Percentiles rank a stretch among this genome's conserved stretches.
These are phyloP conservation scores for Scolanthus callimorphus DNA, from an alignment of 92 coral and sea anemone genomes.

Conservation along the genomic window DNA sequence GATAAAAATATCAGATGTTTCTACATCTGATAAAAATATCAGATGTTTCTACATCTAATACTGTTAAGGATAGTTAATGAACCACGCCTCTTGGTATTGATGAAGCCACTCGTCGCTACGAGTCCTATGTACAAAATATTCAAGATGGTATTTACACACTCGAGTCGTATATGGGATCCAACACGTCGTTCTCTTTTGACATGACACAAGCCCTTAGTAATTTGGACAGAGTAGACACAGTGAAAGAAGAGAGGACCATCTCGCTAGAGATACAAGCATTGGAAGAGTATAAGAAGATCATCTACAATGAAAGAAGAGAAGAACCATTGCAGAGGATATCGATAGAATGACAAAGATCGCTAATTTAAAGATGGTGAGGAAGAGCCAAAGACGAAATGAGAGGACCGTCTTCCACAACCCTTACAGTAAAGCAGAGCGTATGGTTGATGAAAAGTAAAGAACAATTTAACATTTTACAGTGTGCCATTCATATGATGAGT, in stretches of 20 bases:
- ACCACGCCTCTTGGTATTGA: slow-evolving; percentile 10
- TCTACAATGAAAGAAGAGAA: slow-evolving; percentile 12
- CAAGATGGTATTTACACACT: slow-evolving; percentile 14
- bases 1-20: too few relatives aligned
- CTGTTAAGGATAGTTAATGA: too few relatives aligned
- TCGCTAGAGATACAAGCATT: too few relatives aligned
- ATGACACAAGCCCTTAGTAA: slow-evolving; percentile 13
- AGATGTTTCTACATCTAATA: too few relatives aligned
- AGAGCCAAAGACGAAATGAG: neutral
- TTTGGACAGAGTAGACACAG: slow-evolving; percentile 8
- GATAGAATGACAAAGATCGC: neutral
- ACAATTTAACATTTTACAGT: too few relatives aligned
- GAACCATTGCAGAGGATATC: neutral
- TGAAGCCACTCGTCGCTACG: slow-evolving; percentile 18
- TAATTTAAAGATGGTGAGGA: neutral
- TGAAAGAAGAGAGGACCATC: too few relatives aligned
- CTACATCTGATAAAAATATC: too few relatives aligned
- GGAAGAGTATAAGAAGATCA: slow-evolving; percentile 12
- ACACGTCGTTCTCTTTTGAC: slow-evolving; percentile 8
- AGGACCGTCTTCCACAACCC: too few relatives aligned
- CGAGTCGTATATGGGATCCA: slow-evolving; percentile 5
- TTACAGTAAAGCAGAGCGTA: too few relatives aligned
- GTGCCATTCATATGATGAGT: too few relatives aligned
- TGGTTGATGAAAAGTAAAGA: too few relatives aligned
- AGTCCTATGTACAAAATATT: slow-evolving; percentile 11